phyloP scores from a whole-genome alignment of 2,797 vertebrate species.

The Etheostoma perlongum region DNA sequence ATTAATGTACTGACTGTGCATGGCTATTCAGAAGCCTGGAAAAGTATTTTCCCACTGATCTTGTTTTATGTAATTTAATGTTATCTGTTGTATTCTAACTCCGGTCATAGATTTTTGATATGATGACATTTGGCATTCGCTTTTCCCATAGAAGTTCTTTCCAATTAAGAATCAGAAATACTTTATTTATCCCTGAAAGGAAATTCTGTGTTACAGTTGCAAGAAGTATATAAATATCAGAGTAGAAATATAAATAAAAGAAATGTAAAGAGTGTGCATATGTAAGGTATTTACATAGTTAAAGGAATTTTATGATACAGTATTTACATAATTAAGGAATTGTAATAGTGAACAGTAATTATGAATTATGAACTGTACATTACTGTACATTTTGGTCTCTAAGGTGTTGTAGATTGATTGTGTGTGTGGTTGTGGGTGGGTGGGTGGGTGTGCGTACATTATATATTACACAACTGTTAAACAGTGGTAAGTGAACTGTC shows the following conservation, averaged over 20 bases:
- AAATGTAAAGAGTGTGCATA: no score
- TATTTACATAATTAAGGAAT: no score
- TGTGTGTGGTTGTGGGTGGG: background rate
- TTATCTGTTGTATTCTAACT: constrained; percentile 9
- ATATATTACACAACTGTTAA: constrained; percentile 16
- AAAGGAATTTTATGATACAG: no score
- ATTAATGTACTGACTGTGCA: constrained; percentile 36
- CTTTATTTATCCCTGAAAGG: no score
- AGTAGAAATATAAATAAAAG: no score
- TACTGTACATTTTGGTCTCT: constrained; percentile 34
- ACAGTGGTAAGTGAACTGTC: constrained; percentile 37
- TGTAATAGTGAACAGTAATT: no score
- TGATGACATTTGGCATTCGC: constrained; percentile 19
- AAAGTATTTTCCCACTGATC: constrained; percentile 1
- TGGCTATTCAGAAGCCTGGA: constrained; percentile 7
- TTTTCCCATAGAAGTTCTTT: constrained; percentile 15
- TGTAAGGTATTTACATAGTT: no score
- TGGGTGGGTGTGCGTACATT: background rate
- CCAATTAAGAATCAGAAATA: no score
- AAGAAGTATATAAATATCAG: no score
- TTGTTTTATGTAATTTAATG: constrained; percentile 20
- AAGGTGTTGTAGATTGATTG: background rate
- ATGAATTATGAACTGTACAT: no score
- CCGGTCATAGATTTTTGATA: constrained; percentile 16
- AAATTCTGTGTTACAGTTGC: no score